phyloP scores from a whole-genome alignment of 1,140 invertebrate genomes.

The Onthophagus taurus region DNA sequence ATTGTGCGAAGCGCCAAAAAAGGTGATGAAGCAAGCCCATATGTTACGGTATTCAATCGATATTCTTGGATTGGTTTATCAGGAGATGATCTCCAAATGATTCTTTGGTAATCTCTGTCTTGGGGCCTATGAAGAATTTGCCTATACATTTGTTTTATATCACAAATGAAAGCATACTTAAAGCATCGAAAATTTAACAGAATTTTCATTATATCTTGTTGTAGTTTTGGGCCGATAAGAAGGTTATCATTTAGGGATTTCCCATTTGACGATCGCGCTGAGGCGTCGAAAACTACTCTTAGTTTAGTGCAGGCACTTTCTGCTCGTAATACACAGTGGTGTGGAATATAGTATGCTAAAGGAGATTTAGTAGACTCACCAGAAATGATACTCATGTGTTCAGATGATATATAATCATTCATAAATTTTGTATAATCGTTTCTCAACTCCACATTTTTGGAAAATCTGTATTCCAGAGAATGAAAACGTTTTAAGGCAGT shows the following conservation, averaged over 20 bases:
- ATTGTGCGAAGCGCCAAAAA: neutral
- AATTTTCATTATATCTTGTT: neutral
- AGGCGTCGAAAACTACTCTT: conserved; percentile 7
- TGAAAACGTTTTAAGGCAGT: too few relatives aligned
- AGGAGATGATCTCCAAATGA: conserved; percentile 28
- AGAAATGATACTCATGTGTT: too few relatives aligned
- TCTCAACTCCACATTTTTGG: too few relatives aligned
- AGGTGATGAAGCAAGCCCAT: neutral
- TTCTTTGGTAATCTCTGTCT: conserved; percentile 33
- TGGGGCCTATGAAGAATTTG: conserved; percentile 28
- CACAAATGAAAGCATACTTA: neutral
- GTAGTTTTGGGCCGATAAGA: neutral
- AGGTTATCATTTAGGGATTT: neutral
- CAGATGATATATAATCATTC: too few relatives aligned
- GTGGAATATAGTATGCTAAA: too few relatives aligned
- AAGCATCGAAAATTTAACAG: neutral
- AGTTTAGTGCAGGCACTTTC: neutral
- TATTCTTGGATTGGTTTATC: conserved; percentile 19
- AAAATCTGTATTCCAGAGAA: too few relatives aligned
- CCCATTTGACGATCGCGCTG: neutral
- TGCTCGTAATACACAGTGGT: neutral
- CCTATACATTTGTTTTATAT: conserved; percentile 26
- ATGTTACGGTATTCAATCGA: conserved; percentile 24
- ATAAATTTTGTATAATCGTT: too few relatives aligned
- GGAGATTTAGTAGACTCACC: too few relatives aligned